Evolutionary conservation across 2,113 vertebrate species (phyloP).

Genomic region (Protobothrops flavoviridis): DNA sequence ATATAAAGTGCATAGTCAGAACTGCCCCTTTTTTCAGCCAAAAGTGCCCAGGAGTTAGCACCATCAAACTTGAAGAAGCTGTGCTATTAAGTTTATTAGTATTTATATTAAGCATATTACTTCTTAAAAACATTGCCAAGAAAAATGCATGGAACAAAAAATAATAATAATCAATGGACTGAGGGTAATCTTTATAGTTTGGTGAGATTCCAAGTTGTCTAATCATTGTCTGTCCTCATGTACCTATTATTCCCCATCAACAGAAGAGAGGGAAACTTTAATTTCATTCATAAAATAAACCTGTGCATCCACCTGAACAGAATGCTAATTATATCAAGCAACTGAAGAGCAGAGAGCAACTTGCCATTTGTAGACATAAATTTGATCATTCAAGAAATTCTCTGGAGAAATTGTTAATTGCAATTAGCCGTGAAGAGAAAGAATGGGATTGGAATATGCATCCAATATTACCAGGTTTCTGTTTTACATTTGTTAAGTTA

Average conservation of each 20-base stretch:
- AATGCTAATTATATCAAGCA: neutral
- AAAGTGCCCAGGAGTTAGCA: neutral
- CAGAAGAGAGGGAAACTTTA: neutral
- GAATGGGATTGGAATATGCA: neutral
- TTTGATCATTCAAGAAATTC: neutral
- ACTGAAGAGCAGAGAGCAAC: neutral
- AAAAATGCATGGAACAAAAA: neutral
- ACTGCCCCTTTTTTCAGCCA: neutral
- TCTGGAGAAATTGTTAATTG: neutral
- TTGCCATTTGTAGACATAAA: neutral
- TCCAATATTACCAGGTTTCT: neutral
- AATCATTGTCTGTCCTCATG: neutral
- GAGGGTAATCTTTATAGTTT: neutral
- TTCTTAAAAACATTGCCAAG: neutral
- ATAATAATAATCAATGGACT: neutral
- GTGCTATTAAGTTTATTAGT: neutral
- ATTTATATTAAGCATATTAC: neutral
- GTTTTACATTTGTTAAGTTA: neutral
- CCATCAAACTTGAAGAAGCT: neutral
- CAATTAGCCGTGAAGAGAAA: neutral
- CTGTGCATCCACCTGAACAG: neutral
- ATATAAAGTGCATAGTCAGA: neutral
- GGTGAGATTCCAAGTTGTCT: neutral
- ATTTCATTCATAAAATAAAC: constrained; percentile 19
- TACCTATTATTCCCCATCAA: constrained; percentile 8